Evolutionary conservation across 2,113 vertebrate genomes (phyloP).

Genomic region (Ariopsis seemanni): DNA sequence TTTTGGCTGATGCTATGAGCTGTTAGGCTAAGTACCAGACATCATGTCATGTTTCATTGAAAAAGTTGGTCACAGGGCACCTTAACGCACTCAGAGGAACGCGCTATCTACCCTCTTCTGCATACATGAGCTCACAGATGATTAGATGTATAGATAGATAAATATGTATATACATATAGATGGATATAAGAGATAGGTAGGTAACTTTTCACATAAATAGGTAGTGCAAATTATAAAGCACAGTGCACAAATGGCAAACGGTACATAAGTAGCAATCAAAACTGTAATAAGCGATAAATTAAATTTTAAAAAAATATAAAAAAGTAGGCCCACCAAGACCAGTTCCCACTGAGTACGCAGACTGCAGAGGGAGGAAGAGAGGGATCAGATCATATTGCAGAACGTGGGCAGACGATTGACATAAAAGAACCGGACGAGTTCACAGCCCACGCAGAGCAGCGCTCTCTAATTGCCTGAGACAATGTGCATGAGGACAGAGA

Average conservation of each 20-base stretch:
- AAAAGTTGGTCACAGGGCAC: neutral
- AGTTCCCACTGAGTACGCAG: neutral
- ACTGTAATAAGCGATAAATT: neutral
- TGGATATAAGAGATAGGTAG: neutral
- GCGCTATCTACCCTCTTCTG: neutral
- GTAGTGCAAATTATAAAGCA: neutral
- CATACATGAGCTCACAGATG: neutral
- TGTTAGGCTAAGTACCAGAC: neutral
- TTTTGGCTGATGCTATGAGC: neutral
- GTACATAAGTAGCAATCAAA: neutral
- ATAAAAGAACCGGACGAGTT: constrained; percentile 43
- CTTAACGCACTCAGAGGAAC: neutral
- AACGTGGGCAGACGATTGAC: constrained; percentile 41
- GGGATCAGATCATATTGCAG: constrained; percentile 45
- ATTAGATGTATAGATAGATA: neutral
- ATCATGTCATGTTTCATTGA: neutral
- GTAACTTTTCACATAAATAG: neutral
- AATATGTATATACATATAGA: neutral
- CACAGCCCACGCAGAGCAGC: constrained; percentile 40
- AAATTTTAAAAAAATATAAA: neutral
- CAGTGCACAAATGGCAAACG: neutral
- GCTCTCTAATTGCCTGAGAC: constrained; percentile 50
- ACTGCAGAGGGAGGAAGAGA: neutral
- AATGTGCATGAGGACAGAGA: constrained; percentile 38
- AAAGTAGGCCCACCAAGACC: neutral